These are phyloP conservation scores for Heliconius himera DNA, from an alignment of 1,140 invertebrate genomes.

Conservation along the genomic window DNA sequence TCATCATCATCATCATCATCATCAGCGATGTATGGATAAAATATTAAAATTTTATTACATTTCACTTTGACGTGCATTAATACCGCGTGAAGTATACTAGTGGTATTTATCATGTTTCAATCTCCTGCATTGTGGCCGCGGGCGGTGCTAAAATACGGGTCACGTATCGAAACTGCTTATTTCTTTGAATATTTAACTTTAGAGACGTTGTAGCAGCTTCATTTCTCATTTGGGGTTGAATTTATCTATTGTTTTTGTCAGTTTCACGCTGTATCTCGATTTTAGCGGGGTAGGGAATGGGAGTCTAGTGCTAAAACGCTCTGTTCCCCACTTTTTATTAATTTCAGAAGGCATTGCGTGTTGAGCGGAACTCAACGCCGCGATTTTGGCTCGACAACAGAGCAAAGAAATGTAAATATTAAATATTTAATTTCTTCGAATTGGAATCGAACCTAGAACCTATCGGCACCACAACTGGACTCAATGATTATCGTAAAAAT, in stretches of 20 bases:
- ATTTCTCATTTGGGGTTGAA: constrained; percentile 49
- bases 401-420: too few species aligned
- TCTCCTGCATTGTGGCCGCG: constrained; percentile 43
- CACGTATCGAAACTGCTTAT: neutral
- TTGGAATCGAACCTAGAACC: too few species aligned
- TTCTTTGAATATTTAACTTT: neutral
- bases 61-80: constrained; percentile 47
- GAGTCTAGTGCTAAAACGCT: too few species aligned
- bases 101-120: constrained; percentile 60
- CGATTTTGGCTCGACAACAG: too few species aligned
- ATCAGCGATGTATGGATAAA: constrained; percentile 41
- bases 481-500: too few species aligned
- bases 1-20: constrained; percentile 14
- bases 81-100: constrained; percentile 40
- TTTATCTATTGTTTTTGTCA: neutral
- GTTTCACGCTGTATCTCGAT: too few species aligned
- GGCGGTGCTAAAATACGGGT: constrained; percentile 26
- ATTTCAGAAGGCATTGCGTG: too few species aligned
- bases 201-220: constrained; percentile 57
- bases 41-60: constrained; percentile 58
- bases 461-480: too few species aligned
- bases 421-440: too few species aligned
- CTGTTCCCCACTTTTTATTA: too few species aligned
- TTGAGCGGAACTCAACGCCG: too few species aligned
- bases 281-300: too few species aligned